Conservation (phyloP, 2,113 vertebrate genomes). For the Leptobrachium leishanense region DNA sequence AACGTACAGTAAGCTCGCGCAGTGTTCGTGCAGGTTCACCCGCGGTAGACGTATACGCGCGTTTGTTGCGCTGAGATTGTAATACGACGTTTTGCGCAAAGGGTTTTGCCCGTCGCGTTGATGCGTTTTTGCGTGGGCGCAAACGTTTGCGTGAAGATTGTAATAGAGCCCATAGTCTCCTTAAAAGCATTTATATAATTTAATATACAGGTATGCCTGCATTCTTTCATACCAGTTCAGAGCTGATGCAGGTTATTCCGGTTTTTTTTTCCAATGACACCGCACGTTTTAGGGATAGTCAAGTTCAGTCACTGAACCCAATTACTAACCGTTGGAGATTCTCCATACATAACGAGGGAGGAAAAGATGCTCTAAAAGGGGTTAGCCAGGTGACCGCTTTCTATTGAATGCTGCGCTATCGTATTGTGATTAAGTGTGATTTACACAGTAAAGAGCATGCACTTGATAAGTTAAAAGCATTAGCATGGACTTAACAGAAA, state of each 20-base stretch:
- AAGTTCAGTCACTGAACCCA: constrained; percentile 14
- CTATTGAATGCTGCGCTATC: neutral
- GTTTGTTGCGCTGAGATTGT: too few species aligned
- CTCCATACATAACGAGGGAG: neutral
- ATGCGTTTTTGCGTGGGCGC: too few species aligned
- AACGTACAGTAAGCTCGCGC: too few species aligned
- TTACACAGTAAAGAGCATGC: neutral
- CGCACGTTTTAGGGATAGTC: neutral
- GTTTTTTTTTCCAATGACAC: constrained; percentile 1
- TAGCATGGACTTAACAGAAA: neutral
- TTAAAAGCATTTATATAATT: neutral
- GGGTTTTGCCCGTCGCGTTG: too few species aligned
- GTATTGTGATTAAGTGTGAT: constrained; percentile 13
- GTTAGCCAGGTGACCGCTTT: neutral
- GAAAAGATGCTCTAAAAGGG: constrained; percentile 14
- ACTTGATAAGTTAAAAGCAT: constrained; percentile 31
- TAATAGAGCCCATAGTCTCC: neutral
- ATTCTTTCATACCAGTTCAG: neutral
- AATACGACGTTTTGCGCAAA: too few species aligned
- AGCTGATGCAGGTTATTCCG: neutral
- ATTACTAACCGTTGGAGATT: constrained; percentile 5
- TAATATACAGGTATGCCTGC: neutral
- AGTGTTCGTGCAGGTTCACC: too few species aligned
- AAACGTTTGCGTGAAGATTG: too few species aligned
- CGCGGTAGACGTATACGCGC: too few species aligned